phyloP scores from a whole-genome alignment of 2,113 vertebrate species.

The Muscicapa adusta region DNA sequence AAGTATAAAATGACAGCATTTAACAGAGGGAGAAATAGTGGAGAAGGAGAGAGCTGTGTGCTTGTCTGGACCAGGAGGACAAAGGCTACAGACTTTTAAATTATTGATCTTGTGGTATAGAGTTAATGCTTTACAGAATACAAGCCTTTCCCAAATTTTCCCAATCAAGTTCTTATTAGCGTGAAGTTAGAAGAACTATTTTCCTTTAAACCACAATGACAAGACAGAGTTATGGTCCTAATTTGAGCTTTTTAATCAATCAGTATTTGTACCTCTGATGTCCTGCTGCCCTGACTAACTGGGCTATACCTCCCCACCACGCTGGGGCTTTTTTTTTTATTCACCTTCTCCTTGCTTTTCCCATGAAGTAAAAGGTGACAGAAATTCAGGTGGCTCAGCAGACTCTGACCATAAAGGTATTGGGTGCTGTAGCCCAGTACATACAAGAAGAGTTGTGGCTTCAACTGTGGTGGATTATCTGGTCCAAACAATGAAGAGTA shows the following conservation, averaged over 20 bases:
- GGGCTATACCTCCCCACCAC: too few species aligned
- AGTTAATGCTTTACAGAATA: background rate
- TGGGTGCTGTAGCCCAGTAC: background rate
- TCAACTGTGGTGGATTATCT: background rate
- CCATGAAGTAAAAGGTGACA: background rate
- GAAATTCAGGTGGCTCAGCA: background rate
- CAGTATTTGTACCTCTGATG: background rate
- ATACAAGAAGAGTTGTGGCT: background rate
- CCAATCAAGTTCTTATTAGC: background rate
- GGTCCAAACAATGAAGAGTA: background rate
- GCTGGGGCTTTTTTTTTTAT: background rate
- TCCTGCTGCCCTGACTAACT: background rate
- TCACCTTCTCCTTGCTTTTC: background rate
- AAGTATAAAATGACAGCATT: background rate
- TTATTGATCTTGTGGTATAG: background rate
- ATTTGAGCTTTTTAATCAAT: background rate
- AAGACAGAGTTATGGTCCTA: background rate
- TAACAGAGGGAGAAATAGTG: background rate
- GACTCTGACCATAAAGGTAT: accelerated
- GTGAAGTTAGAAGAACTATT: background rate
- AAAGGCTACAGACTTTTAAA: background rate
- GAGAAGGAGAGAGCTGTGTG: background rate
- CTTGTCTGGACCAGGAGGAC: background rate
- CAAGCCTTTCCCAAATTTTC: background rate
- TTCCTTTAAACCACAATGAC: background rate